phyloP scores from a whole-genome alignment of 2,888 invertebrate genomes.

The Pyrochroa serraticornis region DNA sequence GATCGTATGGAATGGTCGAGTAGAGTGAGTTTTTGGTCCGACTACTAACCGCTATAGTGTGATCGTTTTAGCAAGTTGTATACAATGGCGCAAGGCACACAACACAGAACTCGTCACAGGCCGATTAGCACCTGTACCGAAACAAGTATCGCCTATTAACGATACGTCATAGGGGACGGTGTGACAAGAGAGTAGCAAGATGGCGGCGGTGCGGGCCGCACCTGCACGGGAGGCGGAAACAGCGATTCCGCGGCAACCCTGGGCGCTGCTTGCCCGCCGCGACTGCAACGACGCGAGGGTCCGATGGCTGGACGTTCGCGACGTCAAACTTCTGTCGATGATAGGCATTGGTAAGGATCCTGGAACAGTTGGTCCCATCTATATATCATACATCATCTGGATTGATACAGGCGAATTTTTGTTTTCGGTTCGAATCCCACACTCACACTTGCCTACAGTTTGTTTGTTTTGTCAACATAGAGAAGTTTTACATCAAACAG shows the following conservation, averaged over 20 bases:
- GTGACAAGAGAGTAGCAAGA: slow-evolving; percentile 93
- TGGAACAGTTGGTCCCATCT: slow-evolving; percentile 42
- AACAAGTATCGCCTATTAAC: slow-evolving; percentile 20
- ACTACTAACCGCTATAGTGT: no score
- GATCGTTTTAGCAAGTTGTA: not conserved
- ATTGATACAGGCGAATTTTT: no score
- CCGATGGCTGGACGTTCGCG: slow-evolving; percentile 60
- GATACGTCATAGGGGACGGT: slow-evolving; percentile 16
- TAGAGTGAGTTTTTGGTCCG: no score
- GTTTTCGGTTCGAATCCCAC: not conserved
- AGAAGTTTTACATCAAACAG: slow-evolving; percentile 27
- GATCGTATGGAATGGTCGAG: no score
- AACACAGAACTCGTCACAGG: slow-evolving; percentile 16
- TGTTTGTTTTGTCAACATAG: slow-evolving; percentile 9
- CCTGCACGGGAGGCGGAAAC: slow-evolving; percentile 87
- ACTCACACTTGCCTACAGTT: slow-evolving; percentile 1
- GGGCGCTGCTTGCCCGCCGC: slow-evolving; percentile 64
- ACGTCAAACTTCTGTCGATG: slow-evolving; percentile 58
- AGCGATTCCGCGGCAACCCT: slow-evolving; percentile 69
- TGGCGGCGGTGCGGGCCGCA: slow-evolving; percentile 92
- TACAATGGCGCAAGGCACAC: slow-evolving; percentile 7
- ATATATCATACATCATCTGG: not conserved
- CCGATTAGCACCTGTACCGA: slow-evolving; percentile 27
- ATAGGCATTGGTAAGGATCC: slow-evolving; percentile 62
- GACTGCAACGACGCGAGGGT: slow-evolving; percentile 60